Conservation (phyloP, 2,797 vertebrate genomes). For the Leucoraja ocellata region DNA sequence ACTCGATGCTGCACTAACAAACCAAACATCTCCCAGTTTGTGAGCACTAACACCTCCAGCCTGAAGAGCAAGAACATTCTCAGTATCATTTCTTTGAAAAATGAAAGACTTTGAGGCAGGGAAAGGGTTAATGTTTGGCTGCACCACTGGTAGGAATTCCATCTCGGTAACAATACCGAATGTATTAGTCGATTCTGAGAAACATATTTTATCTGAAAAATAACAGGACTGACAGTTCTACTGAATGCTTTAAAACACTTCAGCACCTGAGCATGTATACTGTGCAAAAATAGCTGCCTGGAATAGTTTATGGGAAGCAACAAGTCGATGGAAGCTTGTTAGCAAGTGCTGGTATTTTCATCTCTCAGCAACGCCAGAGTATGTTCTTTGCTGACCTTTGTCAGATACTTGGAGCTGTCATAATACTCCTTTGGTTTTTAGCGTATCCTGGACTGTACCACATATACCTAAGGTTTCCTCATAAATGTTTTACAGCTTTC, state of each 20-base stretch:
- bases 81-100: background rate
- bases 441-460: background rate
- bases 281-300: slow-evolving; percentile 32
- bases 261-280: slow-evolving; percentile 22
- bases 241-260: slow-evolving; percentile 28
- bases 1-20: background rate
- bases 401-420: slow-evolving; percentile 12
- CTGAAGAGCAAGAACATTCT: background rate
- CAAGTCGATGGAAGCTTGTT: background rate
- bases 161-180: background rate
- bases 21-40: background rate
- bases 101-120: background rate
- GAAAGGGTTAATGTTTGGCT: background rate
- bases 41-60: background rate
- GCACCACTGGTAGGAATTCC: background rate
- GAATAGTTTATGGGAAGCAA: slow-evolving; percentile 14
- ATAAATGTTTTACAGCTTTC: slow-evolving; percentile 27
- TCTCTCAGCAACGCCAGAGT: no score
- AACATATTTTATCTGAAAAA: background rate
- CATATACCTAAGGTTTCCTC: slow-evolving; percentile 26
- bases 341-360: slow-evolving; percentile 14
- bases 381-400: background rate
- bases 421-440: background rate
- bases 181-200: slow-evolving; percentile 1
- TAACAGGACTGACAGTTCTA: background rate